Evolutionary conservation across 2,113 vertebrate species (phyloP).

Genomic region (Apus apus): DNA sequence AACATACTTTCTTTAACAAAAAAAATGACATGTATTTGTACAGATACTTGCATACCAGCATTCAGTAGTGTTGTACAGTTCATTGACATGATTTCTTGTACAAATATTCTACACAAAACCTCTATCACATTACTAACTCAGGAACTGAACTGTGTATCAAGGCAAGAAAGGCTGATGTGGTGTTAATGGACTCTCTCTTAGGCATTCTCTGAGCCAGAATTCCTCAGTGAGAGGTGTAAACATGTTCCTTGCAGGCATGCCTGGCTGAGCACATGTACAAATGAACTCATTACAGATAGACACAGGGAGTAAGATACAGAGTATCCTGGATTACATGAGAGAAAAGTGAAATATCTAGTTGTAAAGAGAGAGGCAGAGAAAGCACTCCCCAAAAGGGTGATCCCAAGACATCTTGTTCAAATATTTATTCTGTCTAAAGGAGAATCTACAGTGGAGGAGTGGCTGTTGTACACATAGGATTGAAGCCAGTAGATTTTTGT

Average conservation of each 20-base stretch:
- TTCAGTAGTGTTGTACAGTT: not conserved
- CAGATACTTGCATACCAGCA: not conserved
- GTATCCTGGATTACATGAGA: not conserved
- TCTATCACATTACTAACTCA: fast-evolving
- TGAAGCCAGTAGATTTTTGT: not conserved
- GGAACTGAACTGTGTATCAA: not conserved
- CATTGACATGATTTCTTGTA: not conserved
- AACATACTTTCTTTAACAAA: not conserved
- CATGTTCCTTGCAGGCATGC: not conserved
- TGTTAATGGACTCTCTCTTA: not conserved
- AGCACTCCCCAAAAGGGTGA: not conserved
- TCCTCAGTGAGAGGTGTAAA: not conserved
- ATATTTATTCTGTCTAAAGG: not conserved
- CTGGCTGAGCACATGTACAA: not conserved
- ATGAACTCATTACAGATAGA: not conserved
- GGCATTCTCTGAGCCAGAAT: not conserved
- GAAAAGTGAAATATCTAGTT: not conserved
- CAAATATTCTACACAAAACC: not conserved
- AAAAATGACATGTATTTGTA: not conserved
- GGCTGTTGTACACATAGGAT: not conserved
- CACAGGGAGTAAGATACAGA: not conserved
- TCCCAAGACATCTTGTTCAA: not conserved
- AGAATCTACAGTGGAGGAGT: not conserved
- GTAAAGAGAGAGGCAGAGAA: not conserved
- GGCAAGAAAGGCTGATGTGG: not conserved